Evolutionary conservation across 2,797 vertebrate genomes (phyloP).

Genomic region (Mastacembelus armatus): DNA sequence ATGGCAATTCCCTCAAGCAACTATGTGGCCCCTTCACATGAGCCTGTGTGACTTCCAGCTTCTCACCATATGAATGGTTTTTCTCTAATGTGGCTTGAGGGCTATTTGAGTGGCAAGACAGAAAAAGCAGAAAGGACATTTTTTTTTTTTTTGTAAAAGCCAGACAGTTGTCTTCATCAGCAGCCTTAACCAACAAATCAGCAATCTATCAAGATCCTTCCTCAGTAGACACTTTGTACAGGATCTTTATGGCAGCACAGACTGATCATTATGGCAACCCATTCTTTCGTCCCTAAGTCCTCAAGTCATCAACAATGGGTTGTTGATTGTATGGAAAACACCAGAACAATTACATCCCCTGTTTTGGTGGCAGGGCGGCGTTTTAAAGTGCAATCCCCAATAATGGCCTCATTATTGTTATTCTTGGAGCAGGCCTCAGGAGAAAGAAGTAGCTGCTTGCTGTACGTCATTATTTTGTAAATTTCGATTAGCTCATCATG

Average conservation of each 20-base stretch:
- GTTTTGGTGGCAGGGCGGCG: slow-evolving; percentile 93
- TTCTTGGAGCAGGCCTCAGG: slow-evolving; percentile 93
- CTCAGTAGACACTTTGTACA: slow-evolving; percentile 90
- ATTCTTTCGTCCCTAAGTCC: slow-evolving; percentile 93
- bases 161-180: slow-evolving; percentile 94
- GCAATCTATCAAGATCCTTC: slow-evolving; percentile 93
- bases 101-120: slow-evolving; percentile 75
- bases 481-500: slow-evolving; percentile 99
- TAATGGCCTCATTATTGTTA: slow-evolving; percentile 99
- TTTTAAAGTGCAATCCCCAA: slow-evolving; percentile 96
- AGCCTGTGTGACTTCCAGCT: slow-evolving; percentile 76
- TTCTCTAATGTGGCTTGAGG: slow-evolving; percentile 71
- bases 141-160: slow-evolving; percentile 67
- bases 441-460: slow-evolving; percentile 91
- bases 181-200: slow-evolving; percentile 90
- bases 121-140: slow-evolving; percentile 74
- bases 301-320: slow-evolving; percentile 98
- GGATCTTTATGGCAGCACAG: slow-evolving; percentile 91
- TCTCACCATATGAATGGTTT: slow-evolving; percentile 77
- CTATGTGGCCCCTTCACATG: slow-evolving; percentile 69
- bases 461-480: slow-evolving; percentile 97
- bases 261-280: slow-evolving; percentile 95
- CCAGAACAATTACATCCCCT: slow-evolving; percentile 96
- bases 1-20: slow-evolving; percentile 60
- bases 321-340: slow-evolving; percentile 99